Conservation (phyloP, 2,113 vertebrate species). For the Colinus virginianus region DNA sequence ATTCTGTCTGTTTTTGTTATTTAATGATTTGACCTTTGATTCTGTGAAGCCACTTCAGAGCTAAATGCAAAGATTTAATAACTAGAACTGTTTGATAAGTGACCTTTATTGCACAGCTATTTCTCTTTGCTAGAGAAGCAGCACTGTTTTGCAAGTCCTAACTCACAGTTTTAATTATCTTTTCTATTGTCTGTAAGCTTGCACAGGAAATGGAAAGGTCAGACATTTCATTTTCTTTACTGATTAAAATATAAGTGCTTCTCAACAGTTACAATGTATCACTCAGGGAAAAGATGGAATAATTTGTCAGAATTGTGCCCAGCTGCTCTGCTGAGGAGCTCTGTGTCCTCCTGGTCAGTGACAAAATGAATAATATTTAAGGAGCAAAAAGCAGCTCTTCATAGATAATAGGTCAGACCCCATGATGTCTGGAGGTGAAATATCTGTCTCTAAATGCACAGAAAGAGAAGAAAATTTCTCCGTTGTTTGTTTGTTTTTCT, state of each 20-base stretch:
- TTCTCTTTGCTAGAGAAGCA: conserved; percentile 68
- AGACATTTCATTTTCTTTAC: conserved; percentile 77
- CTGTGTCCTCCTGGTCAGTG: not conserved
- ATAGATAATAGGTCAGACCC: not conserved
- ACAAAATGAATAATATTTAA: not conserved
- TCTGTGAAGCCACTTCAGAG: conserved; percentile 72
- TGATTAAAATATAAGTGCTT: conserved; percentile 79
- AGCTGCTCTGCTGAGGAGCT: not conserved
- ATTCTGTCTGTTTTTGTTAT: conserved; percentile 79
- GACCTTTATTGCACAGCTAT: conserved; percentile 79
- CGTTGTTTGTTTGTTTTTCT: not conserved
- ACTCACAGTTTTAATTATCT: conserved; percentile 82
- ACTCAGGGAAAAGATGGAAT: conserved; percentile 63
- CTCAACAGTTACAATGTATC: conserved; percentile 64
- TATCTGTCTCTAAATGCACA: not conserved
- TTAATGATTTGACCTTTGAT: conserved; percentile 83
- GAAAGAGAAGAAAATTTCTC: not conserved
- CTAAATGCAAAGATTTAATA: conserved; percentile 83
- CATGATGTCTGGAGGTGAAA: not conserved
- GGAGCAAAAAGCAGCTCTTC: not conserved
- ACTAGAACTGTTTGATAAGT: conserved; percentile 81
- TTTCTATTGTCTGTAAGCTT: conserved; percentile 79
- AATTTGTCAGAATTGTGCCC: conserved; percentile 44
- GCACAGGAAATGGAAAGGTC: conserved; percentile 77
- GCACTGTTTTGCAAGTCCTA: conserved; percentile 77